Percentiles rank a stretch among this genome's conserved stretches.
phyloP scores from a whole-genome alignment of 2,113 vertebrate genomes.

The Chinchilla lanigera region DNA sequence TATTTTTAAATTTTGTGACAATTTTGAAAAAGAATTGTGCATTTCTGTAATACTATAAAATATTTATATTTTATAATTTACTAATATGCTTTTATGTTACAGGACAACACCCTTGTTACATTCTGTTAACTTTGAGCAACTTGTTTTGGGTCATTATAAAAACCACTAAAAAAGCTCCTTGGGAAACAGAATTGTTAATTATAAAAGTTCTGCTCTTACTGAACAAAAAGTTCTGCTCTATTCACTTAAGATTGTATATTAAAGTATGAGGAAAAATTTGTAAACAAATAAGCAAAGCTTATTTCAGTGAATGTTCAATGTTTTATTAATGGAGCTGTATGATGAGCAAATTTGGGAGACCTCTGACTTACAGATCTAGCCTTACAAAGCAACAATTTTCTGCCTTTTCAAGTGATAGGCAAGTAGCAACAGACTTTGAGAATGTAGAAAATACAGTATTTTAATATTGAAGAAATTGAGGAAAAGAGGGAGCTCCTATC shows the following conservation, averaged over 20 bases:
- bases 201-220: background rate
- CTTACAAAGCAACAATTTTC: background rate
- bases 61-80: slow-evolving; percentile 27
- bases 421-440: slow-evolving; percentile 39
- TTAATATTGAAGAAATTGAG: slow-evolving; percentile 35
- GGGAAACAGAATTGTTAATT: slow-evolving; percentile 44
- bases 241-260: slow-evolving; percentile 10
- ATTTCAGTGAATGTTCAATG: background rate
- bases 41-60: slow-evolving; percentile 16
- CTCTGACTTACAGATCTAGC: background rate
- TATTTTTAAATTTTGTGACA: slow-evolving; percentile 8
- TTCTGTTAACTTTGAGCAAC: slow-evolving; percentile 3
- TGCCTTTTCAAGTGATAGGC: slow-evolving; percentile 11
- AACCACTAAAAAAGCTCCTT: background rate
- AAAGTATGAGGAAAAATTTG: background rate
- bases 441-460: slow-evolving; percentile 12
- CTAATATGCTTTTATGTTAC: slow-evolving; percentile 16
- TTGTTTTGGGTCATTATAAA: slow-evolving; percentile 12
- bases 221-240: background rate
- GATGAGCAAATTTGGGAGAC: background rate
- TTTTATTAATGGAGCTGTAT: background rate
- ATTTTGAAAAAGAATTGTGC: slow-evolving; percentile 29
- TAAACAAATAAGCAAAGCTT: background rate
- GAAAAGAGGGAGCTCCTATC: background rate
- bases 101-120: slow-evolving; percentile 19